Percentiles rank a stretch among this genome's conserved stretches.
These are phyloP conservation scores for Taxidea taxus DNA, from an alignment of 2,113 vertebrate genomes.

Conservation along the genomic window DNA sequence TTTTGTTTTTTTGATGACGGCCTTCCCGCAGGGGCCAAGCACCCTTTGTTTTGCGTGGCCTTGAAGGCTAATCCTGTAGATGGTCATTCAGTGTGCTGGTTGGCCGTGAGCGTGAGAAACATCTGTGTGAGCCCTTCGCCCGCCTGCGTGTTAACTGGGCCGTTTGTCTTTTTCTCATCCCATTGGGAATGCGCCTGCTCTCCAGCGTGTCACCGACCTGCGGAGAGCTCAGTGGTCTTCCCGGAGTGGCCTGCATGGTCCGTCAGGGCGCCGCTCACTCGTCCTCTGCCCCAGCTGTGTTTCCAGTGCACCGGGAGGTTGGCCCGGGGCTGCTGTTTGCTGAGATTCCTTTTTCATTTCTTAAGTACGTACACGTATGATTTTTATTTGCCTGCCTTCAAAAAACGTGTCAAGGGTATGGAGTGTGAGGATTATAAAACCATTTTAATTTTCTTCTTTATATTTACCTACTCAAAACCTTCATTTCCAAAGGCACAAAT, in stretches of 20 bases:
- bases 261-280: rapidly evolving
- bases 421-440: not conserved
- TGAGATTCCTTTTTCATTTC: not conserved
- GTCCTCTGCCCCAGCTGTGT: rapidly evolving
- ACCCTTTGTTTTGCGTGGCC: not conserved
- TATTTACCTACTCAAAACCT: not conserved
- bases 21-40: rapidly evolving
- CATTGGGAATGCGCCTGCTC: not conserved
- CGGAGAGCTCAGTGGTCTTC: not conserved
- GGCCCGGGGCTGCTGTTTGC: not conserved
- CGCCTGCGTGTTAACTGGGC: too few relatives aligned
- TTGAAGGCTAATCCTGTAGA: not conserved
- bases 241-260: not conserved
- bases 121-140: too few relatives aligned
- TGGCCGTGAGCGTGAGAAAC: too few relatives aligned
- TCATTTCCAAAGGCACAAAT: not conserved
- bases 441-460: not conserved
- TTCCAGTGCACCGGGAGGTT: not conserved
- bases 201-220: not conserved
- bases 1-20: too few relatives aligned
- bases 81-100: not conserved
- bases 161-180: not conserved
- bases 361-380: not conserved
- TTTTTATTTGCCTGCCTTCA: not conserved
- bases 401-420: not conserved